These are phyloP conservation scores for Abrostola triplasia DNA, from an alignment of 2,888 invertebrate genomes.

Conservation along the genomic window DNA sequence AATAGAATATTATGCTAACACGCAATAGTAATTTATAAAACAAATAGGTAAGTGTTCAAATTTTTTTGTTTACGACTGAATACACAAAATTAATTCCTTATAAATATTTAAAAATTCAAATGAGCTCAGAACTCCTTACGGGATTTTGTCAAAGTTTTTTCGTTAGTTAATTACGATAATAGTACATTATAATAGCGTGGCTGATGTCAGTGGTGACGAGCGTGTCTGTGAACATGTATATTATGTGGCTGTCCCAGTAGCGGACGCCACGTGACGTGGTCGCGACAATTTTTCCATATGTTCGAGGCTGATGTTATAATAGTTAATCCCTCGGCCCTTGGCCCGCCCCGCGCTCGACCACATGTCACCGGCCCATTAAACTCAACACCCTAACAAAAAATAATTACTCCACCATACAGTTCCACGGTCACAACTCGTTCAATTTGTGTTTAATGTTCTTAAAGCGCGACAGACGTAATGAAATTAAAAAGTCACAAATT, in stretches of 20 bases:
- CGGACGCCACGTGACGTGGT: slow-evolving; percentile 58
- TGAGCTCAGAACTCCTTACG: slow-evolving; percentile 44
- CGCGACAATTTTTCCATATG: slow-evolving; percentile 75
- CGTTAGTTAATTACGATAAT: slow-evolving; percentile 49
- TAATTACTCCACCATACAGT: slow-evolving; percentile 82
- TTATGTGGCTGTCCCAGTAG: slow-evolving; percentile 37
- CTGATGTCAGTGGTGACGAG: slow-evolving; percentile 38
- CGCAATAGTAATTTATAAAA: slow-evolving; percentile 45
- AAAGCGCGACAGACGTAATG: slow-evolving; percentile 58
- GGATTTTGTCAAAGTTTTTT: slow-evolving; percentile 45
- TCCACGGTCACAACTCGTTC: slow-evolving; percentile 72
- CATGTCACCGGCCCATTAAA: slow-evolving; percentile 82
- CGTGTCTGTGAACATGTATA: slow-evolving; percentile 17
- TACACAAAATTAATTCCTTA: slow-evolving; percentile 54
- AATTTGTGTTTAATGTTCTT: slow-evolving; percentile 68
- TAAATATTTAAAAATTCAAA: slow-evolving; percentile 60
- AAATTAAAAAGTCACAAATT: slow-evolving; percentile 65
- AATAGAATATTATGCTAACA: slow-evolving; percentile 37
- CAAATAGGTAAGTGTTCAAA: slow-evolving; percentile 40
- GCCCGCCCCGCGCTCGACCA: slow-evolving; percentile 62
- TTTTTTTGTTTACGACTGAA: slow-evolving; percentile 49
- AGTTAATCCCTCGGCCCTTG: slow-evolving; percentile 57
- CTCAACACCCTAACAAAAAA: slow-evolving; percentile 82
- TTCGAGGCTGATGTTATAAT: slow-evolving; percentile 61
- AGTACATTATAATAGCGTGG: slow-evolving; percentile 43